These are phyloP conservation scores for Fundulus diaphanus DNA, from an alignment of 2,797 vertebrate species.

Conservation along the genomic window DNA sequence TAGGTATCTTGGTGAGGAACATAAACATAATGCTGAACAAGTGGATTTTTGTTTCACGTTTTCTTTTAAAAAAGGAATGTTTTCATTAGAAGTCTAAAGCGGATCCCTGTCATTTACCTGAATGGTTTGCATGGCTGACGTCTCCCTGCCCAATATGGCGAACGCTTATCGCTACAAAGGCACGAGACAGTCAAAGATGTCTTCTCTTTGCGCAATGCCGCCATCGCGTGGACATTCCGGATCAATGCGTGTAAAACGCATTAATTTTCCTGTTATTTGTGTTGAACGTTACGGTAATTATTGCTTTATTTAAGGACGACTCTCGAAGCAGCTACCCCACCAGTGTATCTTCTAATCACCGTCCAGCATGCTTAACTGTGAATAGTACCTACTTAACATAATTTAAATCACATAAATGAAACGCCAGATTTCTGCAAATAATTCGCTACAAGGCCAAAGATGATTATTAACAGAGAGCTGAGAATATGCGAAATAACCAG, in stretches of 20 bases:
- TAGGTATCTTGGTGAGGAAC: neutral
- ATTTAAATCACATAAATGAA: neutral
- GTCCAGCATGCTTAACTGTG: neutral
- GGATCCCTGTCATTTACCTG: neutral
- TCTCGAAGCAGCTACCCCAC: neutral
- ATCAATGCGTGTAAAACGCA: slow-evolving; percentile 17
- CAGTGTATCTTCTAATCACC: neutral
- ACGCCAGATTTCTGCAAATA: neutral
- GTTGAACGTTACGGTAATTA: slow-evolving; percentile 33
- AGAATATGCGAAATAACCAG: neutral
- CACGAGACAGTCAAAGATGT: neutral
- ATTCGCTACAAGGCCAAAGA: neutral
- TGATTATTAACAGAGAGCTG: neutral
- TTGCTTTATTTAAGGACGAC: neutral
- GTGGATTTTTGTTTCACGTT: neutral
- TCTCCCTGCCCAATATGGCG: neutral
- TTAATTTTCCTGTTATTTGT: neutral
- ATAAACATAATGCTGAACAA: neutral
- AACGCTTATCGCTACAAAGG: too few relatives aligned
- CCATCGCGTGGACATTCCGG: slow-evolving; percentile 18
- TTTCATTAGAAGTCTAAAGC: neutral
- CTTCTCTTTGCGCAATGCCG: slow-evolving; percentile 20
- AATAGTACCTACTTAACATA: neutral
- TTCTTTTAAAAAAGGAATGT: neutral
- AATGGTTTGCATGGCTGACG: neutral